Evolutionary conservation across 2,888 invertebrate species (phyloP), one percentile per base, ranked within the genome.

Genomic region (Caenorhabditis macrosperma): DNA sequence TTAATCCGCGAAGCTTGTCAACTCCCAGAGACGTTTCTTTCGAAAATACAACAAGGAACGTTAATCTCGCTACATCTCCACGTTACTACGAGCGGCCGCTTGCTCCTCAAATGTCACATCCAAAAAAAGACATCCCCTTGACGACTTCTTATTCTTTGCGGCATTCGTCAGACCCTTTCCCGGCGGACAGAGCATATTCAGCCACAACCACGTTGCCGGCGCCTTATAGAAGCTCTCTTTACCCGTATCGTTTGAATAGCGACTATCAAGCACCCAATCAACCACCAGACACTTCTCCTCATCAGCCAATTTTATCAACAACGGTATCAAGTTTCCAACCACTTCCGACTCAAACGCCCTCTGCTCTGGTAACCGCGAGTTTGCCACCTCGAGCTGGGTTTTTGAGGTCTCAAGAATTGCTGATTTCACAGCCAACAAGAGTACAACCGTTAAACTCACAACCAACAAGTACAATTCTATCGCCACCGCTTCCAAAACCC

Each of bases 71-170:
- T n/a, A 52, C 26, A 52, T 17, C 26, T 26, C n/a, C 26, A 26
- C 22, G 24, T 2, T 33, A 33, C 28, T 20, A 30, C 22, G 28
- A 52, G 38, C 44, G 1, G 44, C 44, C n/a, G 17, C 20, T 20
- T 4, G 20, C 74, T 57, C 48, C 55, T 46, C 64, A 41, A 6
- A 38, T 28, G 12, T 64, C 41, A 0, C 50, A 46, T 48, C 48
- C n/a, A 22, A 44, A 48, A 41, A 50, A 50, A 74, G 50, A 74
- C 50, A 44, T 59, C 64, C 6, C 74, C 64, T 22, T 64, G 50
- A 30, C 74, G 66, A 74, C 74, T 52, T 64, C 64, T n/a, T 64
- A 41, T n/a, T 33, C 33, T 17, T 38, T 52, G 12, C 38, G 0
- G 22, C 46, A 26, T 54, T 28, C 24, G 1, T 10, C 59, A 48